Conservation (phyloP, 2,113 vertebrate genomes). For the Suricata suricatta region DNA sequence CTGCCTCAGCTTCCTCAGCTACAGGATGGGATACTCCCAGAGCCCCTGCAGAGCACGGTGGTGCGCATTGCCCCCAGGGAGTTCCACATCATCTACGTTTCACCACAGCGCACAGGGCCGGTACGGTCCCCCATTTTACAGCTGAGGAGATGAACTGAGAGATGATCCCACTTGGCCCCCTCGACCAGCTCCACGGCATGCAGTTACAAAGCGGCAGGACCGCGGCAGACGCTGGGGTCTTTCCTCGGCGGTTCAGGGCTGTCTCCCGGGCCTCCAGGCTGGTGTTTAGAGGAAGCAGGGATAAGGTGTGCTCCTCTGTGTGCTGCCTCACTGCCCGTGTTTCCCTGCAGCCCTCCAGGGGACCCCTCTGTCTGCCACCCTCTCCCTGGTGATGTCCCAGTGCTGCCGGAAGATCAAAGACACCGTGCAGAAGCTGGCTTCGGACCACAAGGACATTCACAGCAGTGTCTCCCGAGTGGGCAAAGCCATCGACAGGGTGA, state of each 20-base stretch:
- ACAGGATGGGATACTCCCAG: background rate
- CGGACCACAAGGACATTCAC: conserved; percentile 93
- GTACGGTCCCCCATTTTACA: background rate
- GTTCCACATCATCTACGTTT: background rate
- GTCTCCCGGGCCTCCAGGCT: background rate
- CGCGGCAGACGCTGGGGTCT: background rate
- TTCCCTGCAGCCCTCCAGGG: conserved; percentile 88
- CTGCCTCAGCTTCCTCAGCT: background rate
- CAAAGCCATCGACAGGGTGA: conserved; percentile 93
- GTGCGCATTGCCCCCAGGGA: background rate
- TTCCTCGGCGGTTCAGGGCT: background rate
- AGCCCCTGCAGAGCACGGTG: background rate
- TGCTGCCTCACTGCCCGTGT: background rate
- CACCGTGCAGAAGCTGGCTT: conserved; percentile 92
- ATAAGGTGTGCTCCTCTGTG: background rate
- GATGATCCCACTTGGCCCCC: background rate
- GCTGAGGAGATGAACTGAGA: background rate
- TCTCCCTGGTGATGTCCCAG: conserved; percentile 92
- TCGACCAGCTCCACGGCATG: background rate
- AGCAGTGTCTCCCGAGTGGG: conserved; percentile 94
- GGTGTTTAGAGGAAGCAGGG: background rate
- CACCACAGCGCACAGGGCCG: background rate
- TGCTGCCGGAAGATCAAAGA: conserved; percentile 95
- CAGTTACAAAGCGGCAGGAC: background rate
- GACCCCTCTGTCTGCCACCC: conserved; percentile 88